Evolutionary conservation across 1,140 invertebrate species (phyloP), one percentile per base, ranked within the genome.

Genomic region (Sitophilus oryzae): DNA sequence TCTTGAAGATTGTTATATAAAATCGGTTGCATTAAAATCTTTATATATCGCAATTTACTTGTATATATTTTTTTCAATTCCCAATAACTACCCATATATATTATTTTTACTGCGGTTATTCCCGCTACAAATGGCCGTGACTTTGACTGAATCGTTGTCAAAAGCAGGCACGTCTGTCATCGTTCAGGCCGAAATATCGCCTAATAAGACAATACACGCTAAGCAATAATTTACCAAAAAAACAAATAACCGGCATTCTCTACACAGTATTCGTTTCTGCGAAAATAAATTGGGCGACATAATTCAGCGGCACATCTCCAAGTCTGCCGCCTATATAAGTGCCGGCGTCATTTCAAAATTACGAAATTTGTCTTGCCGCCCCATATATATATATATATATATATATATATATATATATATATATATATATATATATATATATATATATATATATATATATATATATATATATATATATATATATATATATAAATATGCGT

Each of bases 161-260:
- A 23, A 51, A 51, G 37, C 48, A 23, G 25, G 15, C 11, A 14
- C 16, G 11, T 15, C 16, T 25, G n/a, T 19, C 36, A 51, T 51
- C 48, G 11, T 8, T 51, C 48, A 51, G 38, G 16, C 11, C n/a
- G 42, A 48, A 51, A 51, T 51, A 51, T 51, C 38, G 36, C 30
- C 48, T 51, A 51, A 51, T 51, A 51, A 51, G 48, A 36, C 48
- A 51, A 42, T 41, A 51, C 37, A 51, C 48, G 37, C 37, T 51
- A 51, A 41, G 48, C 48, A 21, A 51, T 51, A 51, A 40, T 42
- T 51, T 42, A 51, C 21, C 25, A 11, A 30, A 42, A 18, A 46
- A 46, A 25, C 21, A 46, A 25, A 30, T 16, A 46, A 30, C 42
- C 44, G 10, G 18, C 23, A 16, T 46, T 46, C 21, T 46, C 21